These are phyloP conservation scores for Ennomos fuscantarius DNA, from an alignment of 2,888 invertebrate genomes.

Conservation along the genomic window DNA sequence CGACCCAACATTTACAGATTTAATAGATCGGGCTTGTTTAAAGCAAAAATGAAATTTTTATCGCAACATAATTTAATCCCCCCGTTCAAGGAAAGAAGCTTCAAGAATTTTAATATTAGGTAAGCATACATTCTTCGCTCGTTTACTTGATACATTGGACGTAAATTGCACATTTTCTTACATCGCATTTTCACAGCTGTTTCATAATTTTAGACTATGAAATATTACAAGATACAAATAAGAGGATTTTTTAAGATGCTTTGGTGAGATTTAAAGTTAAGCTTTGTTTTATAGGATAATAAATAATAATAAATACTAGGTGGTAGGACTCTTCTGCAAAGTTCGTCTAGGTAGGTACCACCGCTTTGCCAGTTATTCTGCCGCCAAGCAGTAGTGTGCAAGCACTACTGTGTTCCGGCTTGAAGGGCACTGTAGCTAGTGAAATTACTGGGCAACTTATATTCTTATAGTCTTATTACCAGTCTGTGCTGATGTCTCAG, in stretches of 20 bases:
- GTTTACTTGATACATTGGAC: slow-evolving; percentile 68
- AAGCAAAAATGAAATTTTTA: slow-evolving; percentile 18
- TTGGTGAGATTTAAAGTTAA: slow-evolving; percentile 1
- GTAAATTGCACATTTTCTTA: slow-evolving; percentile 62
- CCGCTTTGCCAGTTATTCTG: too few species aligned
- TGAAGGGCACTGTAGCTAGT: too few species aligned
- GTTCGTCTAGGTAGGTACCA: too few species aligned
- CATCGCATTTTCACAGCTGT: slow-evolving; percentile 22
- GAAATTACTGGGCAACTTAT: too few species aligned
- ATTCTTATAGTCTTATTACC: too few species aligned
- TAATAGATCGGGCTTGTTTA: slow-evolving; percentile 3
- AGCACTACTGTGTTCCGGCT: too few species aligned
- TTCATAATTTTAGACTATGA: slow-evolving; percentile 22
- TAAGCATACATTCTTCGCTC: slow-evolving; percentile 54
- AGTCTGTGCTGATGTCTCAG: too few species aligned
- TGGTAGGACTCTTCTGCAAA: too few species aligned
- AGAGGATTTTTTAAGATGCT: slow-evolving; percentile 3
- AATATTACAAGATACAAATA: slow-evolving; percentile 15
- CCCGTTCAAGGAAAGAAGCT: slow-evolving; percentile 29
- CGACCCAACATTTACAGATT: too few species aligned
- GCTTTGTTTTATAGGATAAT: too few species aligned
- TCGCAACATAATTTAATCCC: slow-evolving; percentile 22
- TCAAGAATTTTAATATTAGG: slow-evolving; percentile 57
- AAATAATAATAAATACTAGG: too few species aligned
- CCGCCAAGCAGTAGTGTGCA: too few species aligned